These are phyloP conservation scores for Apodemus speciosus DNA, from an alignment of 2,113 vertebrate species.

Conservation along the genomic window DNA sequence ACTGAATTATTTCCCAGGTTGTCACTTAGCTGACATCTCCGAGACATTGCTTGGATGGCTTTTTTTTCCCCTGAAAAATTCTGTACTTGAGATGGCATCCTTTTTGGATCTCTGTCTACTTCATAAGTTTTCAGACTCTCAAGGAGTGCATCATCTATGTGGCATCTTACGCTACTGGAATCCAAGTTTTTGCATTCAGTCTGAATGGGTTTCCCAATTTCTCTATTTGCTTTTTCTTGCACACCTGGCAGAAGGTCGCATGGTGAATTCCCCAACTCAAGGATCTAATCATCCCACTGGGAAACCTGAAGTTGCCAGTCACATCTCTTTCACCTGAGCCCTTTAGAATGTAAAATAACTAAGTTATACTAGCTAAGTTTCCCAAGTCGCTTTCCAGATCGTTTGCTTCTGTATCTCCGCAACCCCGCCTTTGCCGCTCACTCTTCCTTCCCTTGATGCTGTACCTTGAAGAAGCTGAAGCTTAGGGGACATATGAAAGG, in stretches of 20 bases:
- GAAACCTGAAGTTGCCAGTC: background rate
- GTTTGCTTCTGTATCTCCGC: background rate
- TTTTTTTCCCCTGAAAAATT: constrained; percentile 17
- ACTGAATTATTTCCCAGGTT: background rate
- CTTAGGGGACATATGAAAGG: background rate
- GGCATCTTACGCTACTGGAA: background rate
- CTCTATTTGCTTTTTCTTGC: background rate
- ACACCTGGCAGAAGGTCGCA: background rate
- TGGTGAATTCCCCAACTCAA: background rate
- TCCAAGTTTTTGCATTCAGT: background rate
- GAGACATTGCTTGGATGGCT: background rate
- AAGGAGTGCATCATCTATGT: background rate
- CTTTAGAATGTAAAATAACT: background rate
- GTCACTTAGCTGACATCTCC: background rate
- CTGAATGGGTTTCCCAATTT: background rate
- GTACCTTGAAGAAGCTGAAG: background rate
- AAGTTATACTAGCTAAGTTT: background rate
- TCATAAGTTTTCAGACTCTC: background rate
- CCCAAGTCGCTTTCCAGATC: background rate
- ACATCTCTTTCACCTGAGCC: background rate
- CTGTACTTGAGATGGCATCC: background rate
- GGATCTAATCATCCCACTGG: background rate
- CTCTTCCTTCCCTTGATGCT: background rate
- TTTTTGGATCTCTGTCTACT: background rate
- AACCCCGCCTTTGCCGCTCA: background rate